These are phyloP conservation scores for Halictus ligatus DNA, from an alignment of 2,888 invertebrate species.

Conservation along the genomic window DNA sequence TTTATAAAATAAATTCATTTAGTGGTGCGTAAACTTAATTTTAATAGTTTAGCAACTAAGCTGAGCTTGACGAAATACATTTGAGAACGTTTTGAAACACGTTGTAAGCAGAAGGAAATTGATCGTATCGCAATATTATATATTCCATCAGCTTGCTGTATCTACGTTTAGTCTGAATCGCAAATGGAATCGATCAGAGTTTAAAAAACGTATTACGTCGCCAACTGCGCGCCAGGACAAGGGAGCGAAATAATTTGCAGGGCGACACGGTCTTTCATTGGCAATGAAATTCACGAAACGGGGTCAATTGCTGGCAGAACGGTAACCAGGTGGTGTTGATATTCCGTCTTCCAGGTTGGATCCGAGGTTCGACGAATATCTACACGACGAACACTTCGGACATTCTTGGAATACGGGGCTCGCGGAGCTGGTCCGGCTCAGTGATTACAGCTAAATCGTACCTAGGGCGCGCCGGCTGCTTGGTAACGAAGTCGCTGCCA, in stretches of 20 bases:
- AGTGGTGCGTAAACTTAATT: too few relatives aligned
- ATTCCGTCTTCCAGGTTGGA: conserved; percentile 40
- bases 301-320: conserved; percentile 53
- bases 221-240: not conserved
- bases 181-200: not conserved
- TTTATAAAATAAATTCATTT: too few relatives aligned
- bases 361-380: conserved; percentile 46
- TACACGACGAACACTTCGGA: conserved; percentile 50
- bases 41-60: too few relatives aligned
- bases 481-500: conserved; percentile 72
- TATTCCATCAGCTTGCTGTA: too few relatives aligned
- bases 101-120: too few relatives aligned
- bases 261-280: not conserved
- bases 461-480: conserved; percentile 66
- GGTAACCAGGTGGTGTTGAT: conserved; percentile 59
- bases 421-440: conserved; percentile 62
- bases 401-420: conserved; percentile 59
- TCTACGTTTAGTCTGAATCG: not conserved
- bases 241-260: not conserved
- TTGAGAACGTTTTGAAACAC: too few relatives aligned
- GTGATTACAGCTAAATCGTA: conserved; percentile 69
- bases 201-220: not conserved
- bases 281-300: conserved; percentile 42
- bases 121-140: too few relatives aligned
- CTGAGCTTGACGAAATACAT: too few relatives aligned